phyloP scores from a whole-genome alignment of 2,888 invertebrate genomes.

The Nemurella pictetii region DNA sequence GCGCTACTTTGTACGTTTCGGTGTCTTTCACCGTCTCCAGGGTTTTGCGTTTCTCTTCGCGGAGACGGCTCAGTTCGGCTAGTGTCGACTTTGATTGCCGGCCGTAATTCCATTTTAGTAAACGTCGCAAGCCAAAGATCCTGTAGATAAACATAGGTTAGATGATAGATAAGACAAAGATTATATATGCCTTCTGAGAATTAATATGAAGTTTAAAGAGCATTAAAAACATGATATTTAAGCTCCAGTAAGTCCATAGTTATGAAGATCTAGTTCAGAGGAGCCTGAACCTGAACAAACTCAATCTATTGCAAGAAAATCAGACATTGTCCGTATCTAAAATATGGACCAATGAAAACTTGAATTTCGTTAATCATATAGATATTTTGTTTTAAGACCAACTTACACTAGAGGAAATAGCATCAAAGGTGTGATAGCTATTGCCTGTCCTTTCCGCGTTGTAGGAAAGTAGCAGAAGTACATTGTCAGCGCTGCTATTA shows the following conservation, averaged over 20 bases:
- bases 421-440: conserved; percentile 77
- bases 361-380: too few relatives aligned
- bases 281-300: too few relatives aligned
- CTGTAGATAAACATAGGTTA: conserved; percentile 56
- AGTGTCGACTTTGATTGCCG: conserved; percentile 79
- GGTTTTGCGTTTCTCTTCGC: conserved; percentile 82
- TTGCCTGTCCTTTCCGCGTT: conserved; percentile 70
- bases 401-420: conserved; percentile 84
- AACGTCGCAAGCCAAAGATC: conserved; percentile 73
- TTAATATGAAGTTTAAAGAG: too few relatives aligned
- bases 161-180: background rate
- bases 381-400: background rate
- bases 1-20: conserved; percentile 95
- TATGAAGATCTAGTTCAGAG: too few relatives aligned
- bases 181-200: background rate
- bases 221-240: too few relatives aligned
- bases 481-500: conserved; percentile 71
- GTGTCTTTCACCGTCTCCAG: conserved; percentile 96
- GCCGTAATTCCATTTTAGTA: conserved; percentile 87
- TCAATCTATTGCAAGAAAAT: too few relatives aligned
- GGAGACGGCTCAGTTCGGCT: conserved; percentile 68
- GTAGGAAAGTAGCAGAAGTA: conserved; percentile 81
- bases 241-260: too few relatives aligned
- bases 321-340: background rate
- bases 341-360: background rate